These are phyloP conservation scores for Plectropomus leopardus DNA, from an alignment of 2,113 vertebrate species.

Conservation along the genomic window DNA sequence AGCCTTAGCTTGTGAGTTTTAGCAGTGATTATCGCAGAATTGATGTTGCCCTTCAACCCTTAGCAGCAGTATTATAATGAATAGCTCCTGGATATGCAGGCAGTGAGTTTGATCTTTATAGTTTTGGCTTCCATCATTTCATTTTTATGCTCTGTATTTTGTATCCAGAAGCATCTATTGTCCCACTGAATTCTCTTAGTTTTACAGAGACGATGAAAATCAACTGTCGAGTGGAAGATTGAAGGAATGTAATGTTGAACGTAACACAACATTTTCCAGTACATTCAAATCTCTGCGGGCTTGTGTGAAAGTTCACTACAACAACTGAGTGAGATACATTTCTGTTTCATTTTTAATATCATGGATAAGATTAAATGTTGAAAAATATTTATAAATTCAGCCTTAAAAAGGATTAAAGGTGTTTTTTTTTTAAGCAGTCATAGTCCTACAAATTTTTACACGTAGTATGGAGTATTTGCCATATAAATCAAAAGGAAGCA, in stretches of 20 bases:
- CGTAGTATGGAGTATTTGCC: neutral
- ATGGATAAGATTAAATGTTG: neutral
- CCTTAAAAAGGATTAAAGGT: neutral
- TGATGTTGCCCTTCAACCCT: neutral
- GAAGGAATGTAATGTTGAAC: no score
- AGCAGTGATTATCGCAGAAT: neutral
- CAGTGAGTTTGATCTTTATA: neutral
- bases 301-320: neutral
- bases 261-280: neutral
- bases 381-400: neutral
- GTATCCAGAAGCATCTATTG: no score
- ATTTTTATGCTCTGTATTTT: no score
- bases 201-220: no score
- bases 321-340: neutral
- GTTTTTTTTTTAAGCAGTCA: neutral
- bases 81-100: neutral
- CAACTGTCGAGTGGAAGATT: no score
- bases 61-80: neutral
- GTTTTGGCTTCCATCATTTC: no score
- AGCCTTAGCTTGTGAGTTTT: neutral
- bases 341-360: neutral
- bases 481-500: neutral
- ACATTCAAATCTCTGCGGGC: neutral
- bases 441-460: neutral
- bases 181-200: no score